Conservation (phyloP, 2,113 vertebrate species). For the Oxyruncus cristatus region DNA sequence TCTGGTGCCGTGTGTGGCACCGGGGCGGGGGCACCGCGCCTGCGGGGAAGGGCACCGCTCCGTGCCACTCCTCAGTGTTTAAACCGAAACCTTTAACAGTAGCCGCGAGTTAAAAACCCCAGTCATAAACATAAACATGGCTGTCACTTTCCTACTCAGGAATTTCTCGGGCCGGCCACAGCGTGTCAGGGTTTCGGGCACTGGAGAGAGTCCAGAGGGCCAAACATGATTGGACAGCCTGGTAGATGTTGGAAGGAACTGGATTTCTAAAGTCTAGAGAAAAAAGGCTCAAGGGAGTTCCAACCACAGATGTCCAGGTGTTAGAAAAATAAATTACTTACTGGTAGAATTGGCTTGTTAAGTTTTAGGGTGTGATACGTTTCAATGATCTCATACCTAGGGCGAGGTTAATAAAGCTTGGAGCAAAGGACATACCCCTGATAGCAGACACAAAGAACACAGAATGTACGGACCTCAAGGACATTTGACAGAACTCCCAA, state of each 20-base stretch:
- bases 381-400: not conserved
- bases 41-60: rapidly evolving
- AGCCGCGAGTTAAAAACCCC: rapidly evolving
- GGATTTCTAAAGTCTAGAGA: not conserved
- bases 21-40: not conserved
- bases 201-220: not conserved
- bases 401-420: not conserved
- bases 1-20: too few species aligned
- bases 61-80: rapidly evolving
- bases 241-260: not conserved
- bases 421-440: not conserved
- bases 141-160: not conserved
- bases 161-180: rapidly evolving
- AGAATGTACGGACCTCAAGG: not conserved
- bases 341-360: not conserved
- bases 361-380: not conserved
- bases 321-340: not conserved
- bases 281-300: not conserved
- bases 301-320: not conserved
- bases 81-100: not conserved
- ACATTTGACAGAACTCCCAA: not conserved
- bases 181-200: rapidly evolving
- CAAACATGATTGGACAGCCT: not conserved
- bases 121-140: rapidly evolving
- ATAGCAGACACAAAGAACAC: not conserved